Base-by-base conservation (phyloP, 2,113 vertebrate species). In the Megalops atlanticus region DNA sequence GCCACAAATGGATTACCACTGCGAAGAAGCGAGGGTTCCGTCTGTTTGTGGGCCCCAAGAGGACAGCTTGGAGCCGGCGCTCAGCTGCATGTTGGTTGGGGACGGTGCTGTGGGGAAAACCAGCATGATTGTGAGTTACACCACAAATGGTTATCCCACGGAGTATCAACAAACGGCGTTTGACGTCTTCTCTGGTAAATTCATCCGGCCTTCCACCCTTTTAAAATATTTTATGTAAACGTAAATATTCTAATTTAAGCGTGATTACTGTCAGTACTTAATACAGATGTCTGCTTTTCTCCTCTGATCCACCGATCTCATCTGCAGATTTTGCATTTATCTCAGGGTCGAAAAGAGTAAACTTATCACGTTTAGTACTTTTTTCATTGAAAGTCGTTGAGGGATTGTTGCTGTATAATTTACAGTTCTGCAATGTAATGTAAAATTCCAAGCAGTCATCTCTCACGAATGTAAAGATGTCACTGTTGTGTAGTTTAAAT, bases 41-140 rank as follows among this genome's bases (percentile, higher is more conserved):
- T 95, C 95, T 0, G 90, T 91, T 11, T 91, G 89, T 89, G 86
- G 91, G 88, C 91, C 78, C 86, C 91, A 76, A 90, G 95, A 87
- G 85, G 95, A 94, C 27, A 93, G 91, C 81, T 92, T 94, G 64
- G 95, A 97, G 80, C 93, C 95, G 41, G 93, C 91, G 54, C 94
- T 97, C 89, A 96, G 93, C 86, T 96, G 95, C 38, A 96, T 97
- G 90, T 91, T 97, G 88, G 93, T 97, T 31, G 96, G 96, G 18
- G 96, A 97, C 4, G 95, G 95, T 27, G 95, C 95, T 8, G 96
- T 97, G 45, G 96, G 96, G 12, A 97, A 97, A 87, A 97, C 95
- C 76, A 97, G 96, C 83, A 94, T 97, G 92, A 94, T 97, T 0
- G 91, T 96, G 84, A 97, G 96, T 93, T 97, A 97, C 91, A 96